Conservation (phyloP, 2,888 invertebrate species). For the Hedychridium roseum region DNA sequence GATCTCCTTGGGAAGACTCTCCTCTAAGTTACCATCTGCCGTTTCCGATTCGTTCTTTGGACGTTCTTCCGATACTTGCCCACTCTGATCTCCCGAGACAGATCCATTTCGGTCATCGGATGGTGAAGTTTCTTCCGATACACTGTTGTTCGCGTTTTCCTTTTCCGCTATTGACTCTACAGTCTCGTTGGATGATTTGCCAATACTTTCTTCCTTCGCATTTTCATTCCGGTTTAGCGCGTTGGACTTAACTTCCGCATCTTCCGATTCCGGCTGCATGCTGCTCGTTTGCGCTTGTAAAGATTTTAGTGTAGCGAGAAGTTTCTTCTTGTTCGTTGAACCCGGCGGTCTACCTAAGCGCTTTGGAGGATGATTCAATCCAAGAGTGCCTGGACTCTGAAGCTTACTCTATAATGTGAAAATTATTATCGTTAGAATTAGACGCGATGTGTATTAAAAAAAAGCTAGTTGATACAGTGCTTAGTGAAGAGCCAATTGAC, state of each 20-base stretch:
- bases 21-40: not conserved
- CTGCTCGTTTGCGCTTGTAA: slow-evolving; percentile 7
- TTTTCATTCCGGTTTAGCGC: slow-evolving; percentile 31
- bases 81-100: too few relatives aligned
- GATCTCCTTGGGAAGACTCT: not conserved
- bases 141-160: slow-evolving; percentile 9
- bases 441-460: too few relatives aligned
- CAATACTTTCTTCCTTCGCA: slow-evolving; percentile 26
- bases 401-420: slow-evolving; percentile 43
- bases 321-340: slow-evolving; percentile 31
- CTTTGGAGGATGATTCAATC: slow-evolving; percentile 23
- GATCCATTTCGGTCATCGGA: slow-evolving; percentile 10
- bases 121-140: slow-evolving; percentile 9
- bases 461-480: too few relatives aligned
- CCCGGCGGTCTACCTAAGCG: slow-evolving; percentile 14
- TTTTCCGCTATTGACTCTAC: slow-evolving; percentile 6
- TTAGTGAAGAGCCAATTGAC: too few relatives aligned
- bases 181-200: slow-evolving; percentile 2
- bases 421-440: too few relatives aligned
- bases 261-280: slow-evolving; percentile 41
- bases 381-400: slow-evolving; percentile 29
- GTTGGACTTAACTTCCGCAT: slow-evolving; percentile 29
- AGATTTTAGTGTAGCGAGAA: slow-evolving; percentile 12
- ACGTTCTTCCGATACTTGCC: too few relatives aligned
- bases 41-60: too few relatives aligned